Conservation (phyloP, 2,797 vertebrate genomes). For the Stomatorhinus walkeri region DNA sequence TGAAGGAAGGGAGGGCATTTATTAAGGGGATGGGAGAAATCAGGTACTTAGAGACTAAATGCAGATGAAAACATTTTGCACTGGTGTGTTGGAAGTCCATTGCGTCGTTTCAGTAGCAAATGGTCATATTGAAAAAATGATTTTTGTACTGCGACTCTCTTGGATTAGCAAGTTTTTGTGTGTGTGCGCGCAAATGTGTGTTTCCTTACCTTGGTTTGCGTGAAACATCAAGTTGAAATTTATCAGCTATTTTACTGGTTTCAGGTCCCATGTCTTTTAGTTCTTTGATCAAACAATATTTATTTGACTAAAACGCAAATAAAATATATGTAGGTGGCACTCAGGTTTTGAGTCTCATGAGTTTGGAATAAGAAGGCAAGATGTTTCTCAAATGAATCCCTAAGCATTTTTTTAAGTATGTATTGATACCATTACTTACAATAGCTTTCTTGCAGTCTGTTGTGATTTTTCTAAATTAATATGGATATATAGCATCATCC, state of each 20-base stretch:
- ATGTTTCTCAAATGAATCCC: neutral
- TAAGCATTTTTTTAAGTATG: neutral
- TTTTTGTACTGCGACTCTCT: neutral
- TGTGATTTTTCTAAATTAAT: neutral
- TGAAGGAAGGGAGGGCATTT: neutral
- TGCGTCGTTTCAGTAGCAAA: neutral
- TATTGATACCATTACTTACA: neutral
- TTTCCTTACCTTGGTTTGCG: neutral
- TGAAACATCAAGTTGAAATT: neutral
- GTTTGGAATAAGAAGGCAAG: neutral
- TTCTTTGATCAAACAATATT: neutral
- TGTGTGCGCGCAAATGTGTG: neutral
- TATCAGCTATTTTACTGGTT: neutral
- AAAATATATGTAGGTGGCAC: neutral
- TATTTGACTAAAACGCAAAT: neutral
- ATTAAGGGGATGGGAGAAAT: neutral
- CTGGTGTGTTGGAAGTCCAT: neutral
- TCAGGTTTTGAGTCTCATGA: conserved; percentile 1
- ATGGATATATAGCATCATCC: neutral
- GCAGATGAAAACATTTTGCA: conserved; percentile 2
- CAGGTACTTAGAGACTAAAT: neutral
- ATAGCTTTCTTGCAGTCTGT: neutral
- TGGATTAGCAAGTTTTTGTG: neutral
- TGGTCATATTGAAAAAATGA: neutral
- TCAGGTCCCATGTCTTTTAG: neutral